phyloP scores from a whole-genome alignment of 2,888 invertebrate species.

The Auanema sp. region DNA sequence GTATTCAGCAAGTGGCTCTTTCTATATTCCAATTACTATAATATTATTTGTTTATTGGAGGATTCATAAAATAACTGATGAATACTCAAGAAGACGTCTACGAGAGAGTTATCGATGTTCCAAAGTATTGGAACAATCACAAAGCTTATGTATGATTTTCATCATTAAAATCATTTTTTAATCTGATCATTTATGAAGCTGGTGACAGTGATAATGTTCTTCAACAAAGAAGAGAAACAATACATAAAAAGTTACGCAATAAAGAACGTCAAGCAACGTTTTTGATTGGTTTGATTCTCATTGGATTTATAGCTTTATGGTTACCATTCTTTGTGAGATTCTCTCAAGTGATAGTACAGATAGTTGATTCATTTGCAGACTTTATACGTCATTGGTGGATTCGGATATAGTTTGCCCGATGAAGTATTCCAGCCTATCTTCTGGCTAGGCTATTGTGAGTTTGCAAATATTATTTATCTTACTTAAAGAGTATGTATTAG shows the following conservation, averaged over 20 bases:
- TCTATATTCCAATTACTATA: slow-evolving; percentile 92
- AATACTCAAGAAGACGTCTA: slow-evolving; percentile 57
- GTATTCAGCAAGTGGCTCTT: slow-evolving; percentile 95
- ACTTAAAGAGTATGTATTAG: slow-evolving; percentile 24
- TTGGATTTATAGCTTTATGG: slow-evolving; percentile 97
- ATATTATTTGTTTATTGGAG: slow-evolving; percentile 62
- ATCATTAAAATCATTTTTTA: too few relatives aligned
- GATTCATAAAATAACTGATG: slow-evolving; percentile 61
- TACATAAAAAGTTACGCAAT: slow-evolving; percentile 37
- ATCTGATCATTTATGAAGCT: not conserved
- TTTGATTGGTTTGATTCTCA: slow-evolving; percentile 95
- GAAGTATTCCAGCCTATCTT: slow-evolving; percentile 63
- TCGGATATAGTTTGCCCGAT: slow-evolving; percentile 63
- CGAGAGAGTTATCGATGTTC: slow-evolving; percentile 61
- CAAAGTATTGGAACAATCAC: slow-evolving; percentile 47
- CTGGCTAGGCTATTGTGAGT: slow-evolving; percentile 95
- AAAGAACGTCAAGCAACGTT: slow-evolving; percentile 89
- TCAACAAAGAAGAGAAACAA: slow-evolving; percentile 8
- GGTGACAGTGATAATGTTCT: not conserved
- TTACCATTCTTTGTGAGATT: slow-evolving; percentile 82
- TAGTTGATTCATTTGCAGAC: slow-evolving; percentile 62
- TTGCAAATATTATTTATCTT: slow-evolving; percentile 71
- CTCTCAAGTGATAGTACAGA: not conserved
- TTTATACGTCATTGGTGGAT: slow-evolving; percentile 66
- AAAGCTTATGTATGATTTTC: not conserved